Evolutionary conservation across 2,113 vertebrate species (phyloP).

Genomic region (Nipponia nippon): DNA sequence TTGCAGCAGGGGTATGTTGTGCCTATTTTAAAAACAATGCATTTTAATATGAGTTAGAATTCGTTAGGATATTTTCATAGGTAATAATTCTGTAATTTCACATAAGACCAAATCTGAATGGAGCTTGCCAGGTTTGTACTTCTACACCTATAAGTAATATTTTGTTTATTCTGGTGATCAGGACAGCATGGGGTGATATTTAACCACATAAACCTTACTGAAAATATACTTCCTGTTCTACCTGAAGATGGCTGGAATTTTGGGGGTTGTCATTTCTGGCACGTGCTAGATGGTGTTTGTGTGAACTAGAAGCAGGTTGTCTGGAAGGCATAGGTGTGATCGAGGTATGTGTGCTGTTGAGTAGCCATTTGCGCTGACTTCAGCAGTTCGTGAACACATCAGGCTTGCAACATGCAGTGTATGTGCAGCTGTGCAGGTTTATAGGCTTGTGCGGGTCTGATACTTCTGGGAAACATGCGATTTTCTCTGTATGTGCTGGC

Average conservation of each 20-base stretch:
- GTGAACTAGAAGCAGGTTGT: neutral
- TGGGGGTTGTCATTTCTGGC: neutral
- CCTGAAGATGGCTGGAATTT: neutral
- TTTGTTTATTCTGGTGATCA: neutral
- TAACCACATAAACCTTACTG: neutral
- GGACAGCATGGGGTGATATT: neutral
- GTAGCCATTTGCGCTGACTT: neutral
- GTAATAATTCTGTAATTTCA: neutral
- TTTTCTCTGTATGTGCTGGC: neutral
- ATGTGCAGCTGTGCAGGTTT: neutral
- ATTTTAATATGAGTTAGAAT: neutral
- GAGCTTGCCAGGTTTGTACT: neutral
- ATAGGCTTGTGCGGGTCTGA: neutral
- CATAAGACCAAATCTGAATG: neutral
- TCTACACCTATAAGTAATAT: accelerated
- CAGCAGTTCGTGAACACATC: accelerated
- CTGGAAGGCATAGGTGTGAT: neutral
- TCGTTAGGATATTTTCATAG: neutral
- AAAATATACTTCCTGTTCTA: neutral
- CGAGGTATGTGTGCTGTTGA: neutral
- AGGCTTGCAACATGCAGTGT: accelerated
- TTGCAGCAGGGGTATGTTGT: neutral
- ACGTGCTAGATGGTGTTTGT: too few species aligned
- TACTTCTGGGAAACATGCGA: neutral
- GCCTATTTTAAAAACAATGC: neutral